Base-by-base conservation (phyloP, 2,888 invertebrate genomes). In the Aspidiotus destructor region DNA sequence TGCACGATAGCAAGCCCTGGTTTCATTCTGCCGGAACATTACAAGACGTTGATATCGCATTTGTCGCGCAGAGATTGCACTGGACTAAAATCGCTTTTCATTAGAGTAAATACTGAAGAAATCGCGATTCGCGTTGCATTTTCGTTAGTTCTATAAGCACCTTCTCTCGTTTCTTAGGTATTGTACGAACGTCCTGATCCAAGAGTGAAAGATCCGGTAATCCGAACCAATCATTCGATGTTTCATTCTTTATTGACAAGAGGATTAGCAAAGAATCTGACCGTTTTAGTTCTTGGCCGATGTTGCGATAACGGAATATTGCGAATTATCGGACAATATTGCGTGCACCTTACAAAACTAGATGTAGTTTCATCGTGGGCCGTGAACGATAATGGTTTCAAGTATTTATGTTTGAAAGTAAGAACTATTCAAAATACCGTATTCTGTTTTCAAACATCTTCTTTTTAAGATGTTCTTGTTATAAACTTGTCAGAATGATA, bases 341-440 rank as follows among this genome's bases (percentile, higher is more conserved):
- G 74, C n/a, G 71, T 72, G 8, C 71, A 73, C 65, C 71, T 75
- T 6, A 73, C 73, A n/a, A 72, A 75, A 71, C 71, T 75, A 10
- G 75, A 75, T 70, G 71, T 74, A n/a, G 73, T 74, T 7, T 73
- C 73, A 16, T 75, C 75, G 1, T 75, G 75, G 75, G 71, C 73
- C 57, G 75, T 75, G 0, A 74, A 75, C 62, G 75, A 75, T 62
- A 69, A 70, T 15, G 75, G 75, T 41, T 73, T 75, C 44, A 72
- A 72, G 70, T 71, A 74, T 68, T 70, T 74, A 28, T 70, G 74
- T 15, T 70, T 74, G 13, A 73, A 72, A 70, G 74, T 74, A 70
- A 68, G 54, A 42, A 5, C 11, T 60, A 54, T 41, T 60, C n/a
- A 13, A 48, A 10, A 48, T 48, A n/a, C 10, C n/a, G 1, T 3